Conservation (phyloP, 2,797 vertebrate genomes). For the Smutsia temminckii region DNA sequence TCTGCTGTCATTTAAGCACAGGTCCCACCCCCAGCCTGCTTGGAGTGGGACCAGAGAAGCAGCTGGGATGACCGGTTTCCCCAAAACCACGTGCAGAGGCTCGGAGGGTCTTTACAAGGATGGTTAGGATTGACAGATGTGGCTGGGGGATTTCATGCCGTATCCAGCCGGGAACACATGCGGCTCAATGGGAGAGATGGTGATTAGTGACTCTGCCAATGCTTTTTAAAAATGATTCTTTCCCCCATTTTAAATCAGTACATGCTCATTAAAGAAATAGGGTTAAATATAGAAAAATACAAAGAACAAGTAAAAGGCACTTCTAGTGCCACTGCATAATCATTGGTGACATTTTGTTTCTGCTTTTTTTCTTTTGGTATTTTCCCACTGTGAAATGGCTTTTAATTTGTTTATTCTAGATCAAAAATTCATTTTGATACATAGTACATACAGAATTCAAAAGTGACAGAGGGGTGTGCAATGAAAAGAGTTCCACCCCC, state of each 20-base stretch:
- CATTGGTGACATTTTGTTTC: slow-evolving; percentile 37
- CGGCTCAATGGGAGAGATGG: slow-evolving; percentile 8
- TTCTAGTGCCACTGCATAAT: not conserved
- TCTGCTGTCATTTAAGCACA: not conserved
- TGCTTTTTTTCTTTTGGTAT: slow-evolving; percentile 21
- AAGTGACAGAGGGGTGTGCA: slow-evolving; percentile 47
- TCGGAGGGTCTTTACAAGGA: slow-evolving; percentile 5
- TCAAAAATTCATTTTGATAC: slow-evolving; percentile 65
- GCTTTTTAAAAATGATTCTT: slow-evolving; percentile 36
- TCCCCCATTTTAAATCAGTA: slow-evolving; percentile 52
- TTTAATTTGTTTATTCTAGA: slow-evolving; percentile 69
- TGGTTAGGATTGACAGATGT: slow-evolving; percentile 37
- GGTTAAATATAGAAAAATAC: slow-evolving; percentile 67
- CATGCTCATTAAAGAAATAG: slow-evolving; percentile 56
- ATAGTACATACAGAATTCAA: slow-evolving; percentile 46
- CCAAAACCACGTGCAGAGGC: not conserved
- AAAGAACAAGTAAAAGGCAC: slow-evolving; percentile 4
- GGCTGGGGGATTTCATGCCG: not conserved
- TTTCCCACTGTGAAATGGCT: slow-evolving; percentile 47
- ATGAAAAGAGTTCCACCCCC: not conserved
- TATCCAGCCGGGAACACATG: slow-evolving; percentile 47
- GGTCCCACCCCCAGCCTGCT: not conserved
- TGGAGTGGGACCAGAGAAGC: slow-evolving; percentile 4
- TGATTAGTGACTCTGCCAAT: slow-evolving; percentile 47
- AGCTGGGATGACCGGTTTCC: slow-evolving; percentile 4